phyloP scores from a whole-genome alignment of 2,113 vertebrate genomes.

The Bubalus kerabau region DNA sequence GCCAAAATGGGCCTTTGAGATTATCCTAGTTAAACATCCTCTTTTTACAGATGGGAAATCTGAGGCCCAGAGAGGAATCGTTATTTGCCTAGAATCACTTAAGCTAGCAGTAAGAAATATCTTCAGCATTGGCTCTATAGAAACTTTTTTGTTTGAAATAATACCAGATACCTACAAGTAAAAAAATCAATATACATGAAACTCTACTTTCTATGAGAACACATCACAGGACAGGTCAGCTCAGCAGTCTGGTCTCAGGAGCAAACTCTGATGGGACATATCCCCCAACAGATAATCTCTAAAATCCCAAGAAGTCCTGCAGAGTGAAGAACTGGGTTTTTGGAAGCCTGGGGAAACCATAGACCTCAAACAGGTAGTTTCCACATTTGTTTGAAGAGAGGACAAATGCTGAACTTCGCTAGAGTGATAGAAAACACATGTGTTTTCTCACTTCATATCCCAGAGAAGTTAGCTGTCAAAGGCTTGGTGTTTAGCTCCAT shows the following conservation, averaged over 20 bases:
- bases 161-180: neutral
- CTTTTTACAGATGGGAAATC: neutral
- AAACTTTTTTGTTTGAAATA: neutral
- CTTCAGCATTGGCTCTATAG: neutral
- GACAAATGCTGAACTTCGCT: conserved; percentile 29
- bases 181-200: neutral
- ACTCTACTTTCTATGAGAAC: neutral
- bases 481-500: neutral
- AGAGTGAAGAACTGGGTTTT: neutral
- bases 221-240: neutral
- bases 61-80: neutral
- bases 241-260: neutral
- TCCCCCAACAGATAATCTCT: neutral
- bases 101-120: neutral
- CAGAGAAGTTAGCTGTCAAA: conserved; percentile 28
- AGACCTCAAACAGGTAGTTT: conserved; percentile 37
- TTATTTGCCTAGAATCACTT: neutral
- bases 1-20: neutral
- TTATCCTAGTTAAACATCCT: neutral
- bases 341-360: conserved; percentile 3
- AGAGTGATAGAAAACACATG: conserved; percentile 46
- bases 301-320: neutral
- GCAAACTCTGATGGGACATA: neutral
- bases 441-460: conserved; percentile 25
- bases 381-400: conserved; percentile 23